These are phyloP conservation scores for Chloroclysta siterata DNA, from an alignment of 2,888 invertebrate species.

Conservation along the genomic window DNA sequence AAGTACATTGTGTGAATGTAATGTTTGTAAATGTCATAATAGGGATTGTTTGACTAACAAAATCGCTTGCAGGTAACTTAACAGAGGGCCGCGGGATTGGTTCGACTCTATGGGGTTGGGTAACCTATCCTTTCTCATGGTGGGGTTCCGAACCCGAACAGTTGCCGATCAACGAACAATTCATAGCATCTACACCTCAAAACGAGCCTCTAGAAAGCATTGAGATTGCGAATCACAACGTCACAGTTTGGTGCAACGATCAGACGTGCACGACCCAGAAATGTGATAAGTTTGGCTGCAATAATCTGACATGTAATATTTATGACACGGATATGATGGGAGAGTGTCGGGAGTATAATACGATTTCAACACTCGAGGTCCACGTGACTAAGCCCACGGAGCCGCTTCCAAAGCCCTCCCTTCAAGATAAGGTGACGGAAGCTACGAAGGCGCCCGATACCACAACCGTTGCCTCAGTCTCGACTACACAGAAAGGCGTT, in stretches of 20 bases:
- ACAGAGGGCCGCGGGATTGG: conserved; percentile 68
- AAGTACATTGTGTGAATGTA: conserved; percentile 51
- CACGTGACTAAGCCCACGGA: conserved; percentile 45
- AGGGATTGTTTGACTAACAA: conserved; percentile 36
- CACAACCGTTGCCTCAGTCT: conserved; percentile 21
- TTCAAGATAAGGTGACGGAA: conserved; percentile 34
- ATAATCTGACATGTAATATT: conserved; percentile 73
- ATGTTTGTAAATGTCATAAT: conserved; percentile 16
- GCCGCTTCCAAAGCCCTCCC: conserved; percentile 29
- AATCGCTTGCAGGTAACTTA: conserved; percentile 66
- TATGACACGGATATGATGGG: conserved; percentile 78
- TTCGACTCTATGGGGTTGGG: conserved; percentile 76
- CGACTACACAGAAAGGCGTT: conserved; percentile 41
- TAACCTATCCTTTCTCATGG: conserved; percentile 77
- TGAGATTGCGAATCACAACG: conserved; percentile 65
- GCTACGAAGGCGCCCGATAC: conserved; percentile 29
- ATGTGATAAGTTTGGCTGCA: conserved; percentile 68
- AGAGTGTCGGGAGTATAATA: conserved; percentile 72
- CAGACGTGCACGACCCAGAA: conserved; percentile 79
- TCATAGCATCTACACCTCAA: conserved; percentile 51
- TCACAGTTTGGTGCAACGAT: conserved; percentile 77
- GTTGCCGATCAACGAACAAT: conserved; percentile 51
- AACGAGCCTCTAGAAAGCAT: conserved; percentile 53
- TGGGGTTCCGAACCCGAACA: conserved; percentile 60
- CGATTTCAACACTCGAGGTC: conserved; percentile 52